A percentile compares a stretch with the other conserved stretches of the same genome.
Evolutionary conservation across 2,113 vertebrate genomes (phyloP).

Genomic region (Pterophyllum scalare): DNA sequence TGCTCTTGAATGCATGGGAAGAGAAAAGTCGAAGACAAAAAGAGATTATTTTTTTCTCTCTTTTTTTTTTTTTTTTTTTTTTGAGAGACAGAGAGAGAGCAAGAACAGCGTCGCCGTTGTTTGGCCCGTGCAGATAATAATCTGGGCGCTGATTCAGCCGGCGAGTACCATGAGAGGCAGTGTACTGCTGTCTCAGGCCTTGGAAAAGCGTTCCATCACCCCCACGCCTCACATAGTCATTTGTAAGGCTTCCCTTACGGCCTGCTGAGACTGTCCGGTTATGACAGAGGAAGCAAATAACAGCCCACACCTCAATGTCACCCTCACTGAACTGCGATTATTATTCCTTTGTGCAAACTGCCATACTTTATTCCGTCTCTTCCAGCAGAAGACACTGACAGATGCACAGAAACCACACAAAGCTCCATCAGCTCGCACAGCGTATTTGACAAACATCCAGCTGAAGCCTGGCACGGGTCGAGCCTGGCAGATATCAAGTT

Average conservation of each 20-base stretch:
- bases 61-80: background rate
- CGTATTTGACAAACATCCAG: constrained; percentile 6
- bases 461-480: constrained; percentile 15
- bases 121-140: constrained; percentile 29
- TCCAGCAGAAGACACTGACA: background rate
- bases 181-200: constrained; percentile 46
- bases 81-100: background rate
- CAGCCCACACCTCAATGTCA: constrained; percentile 56
- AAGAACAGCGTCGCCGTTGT: constrained; percentile 65
- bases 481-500: constrained; percentile 58
- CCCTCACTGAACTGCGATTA: constrained; percentile 36
- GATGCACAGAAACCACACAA: background rate
- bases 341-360: constrained; percentile 12
- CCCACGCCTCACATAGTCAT: constrained; percentile 29
- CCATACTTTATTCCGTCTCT: background rate
- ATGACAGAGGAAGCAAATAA: constrained; percentile 39
- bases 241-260: constrained; percentile 30
- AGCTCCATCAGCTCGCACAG: constrained; percentile 8
- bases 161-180: constrained; percentile 34
- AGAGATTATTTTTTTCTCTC: background rate
- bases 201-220: constrained; percentile 42
- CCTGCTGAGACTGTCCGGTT: constrained; percentile 29
- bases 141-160: constrained; percentile 44
- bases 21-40: constrained; percentile 35
- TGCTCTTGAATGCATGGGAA: constrained; percentile 47